Percentiles rank a stretch among this genome's conserved stretches.
Evolutionary conservation across 1,140 invertebrate species (phyloP).

Genomic region (Charaxes varanes): DNA sequence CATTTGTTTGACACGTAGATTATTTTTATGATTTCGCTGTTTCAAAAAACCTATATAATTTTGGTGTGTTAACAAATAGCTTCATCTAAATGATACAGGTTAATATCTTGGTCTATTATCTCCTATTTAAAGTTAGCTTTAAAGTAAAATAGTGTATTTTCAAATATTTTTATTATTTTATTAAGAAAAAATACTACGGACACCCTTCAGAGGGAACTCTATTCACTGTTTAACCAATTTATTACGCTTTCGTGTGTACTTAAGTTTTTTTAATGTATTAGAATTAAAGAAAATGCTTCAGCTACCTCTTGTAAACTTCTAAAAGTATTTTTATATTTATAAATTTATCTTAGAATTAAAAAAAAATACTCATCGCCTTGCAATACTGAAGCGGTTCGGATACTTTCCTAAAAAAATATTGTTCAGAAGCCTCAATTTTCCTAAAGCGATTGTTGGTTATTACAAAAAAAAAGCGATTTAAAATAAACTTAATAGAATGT

Average conservation of each 20-base stretch:
- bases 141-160: too few relatives aligned
- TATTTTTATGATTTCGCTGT: too few relatives aligned
- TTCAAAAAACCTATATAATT: too few relatives aligned
- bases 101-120: too few relatives aligned
- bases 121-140: too few relatives aligned
- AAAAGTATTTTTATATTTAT: constrained; percentile 62
- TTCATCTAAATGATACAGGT: too few relatives aligned
- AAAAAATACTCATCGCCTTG: constrained; percentile 17
- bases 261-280: constrained; percentile 39
- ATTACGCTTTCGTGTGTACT: constrained; percentile 31
- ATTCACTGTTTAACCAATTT: too few relatives aligned
- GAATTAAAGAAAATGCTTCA: constrained; percentile 36
- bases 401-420: constrained; percentile 41
- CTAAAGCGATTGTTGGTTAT: constrained; percentile 55
- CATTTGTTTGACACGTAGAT: too few relatives aligned
- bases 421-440: constrained; percentile 48
- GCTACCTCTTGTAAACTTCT: constrained; percentile 62
- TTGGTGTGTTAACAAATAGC: too few relatives aligned
- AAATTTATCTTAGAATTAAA: constrained; percentile 35
- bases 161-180: too few relatives aligned
- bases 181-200: too few relatives aligned
- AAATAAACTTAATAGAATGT: constrained; percentile 50
- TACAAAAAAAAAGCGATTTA: constrained; percentile 37
- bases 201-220: too few relatives aligned
- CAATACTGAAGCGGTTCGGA: constrained; percentile 32